Evolutionary conservation across 2,888 invertebrate genomes (phyloP).

Genomic region (Celastrina argiolus): DNA sequence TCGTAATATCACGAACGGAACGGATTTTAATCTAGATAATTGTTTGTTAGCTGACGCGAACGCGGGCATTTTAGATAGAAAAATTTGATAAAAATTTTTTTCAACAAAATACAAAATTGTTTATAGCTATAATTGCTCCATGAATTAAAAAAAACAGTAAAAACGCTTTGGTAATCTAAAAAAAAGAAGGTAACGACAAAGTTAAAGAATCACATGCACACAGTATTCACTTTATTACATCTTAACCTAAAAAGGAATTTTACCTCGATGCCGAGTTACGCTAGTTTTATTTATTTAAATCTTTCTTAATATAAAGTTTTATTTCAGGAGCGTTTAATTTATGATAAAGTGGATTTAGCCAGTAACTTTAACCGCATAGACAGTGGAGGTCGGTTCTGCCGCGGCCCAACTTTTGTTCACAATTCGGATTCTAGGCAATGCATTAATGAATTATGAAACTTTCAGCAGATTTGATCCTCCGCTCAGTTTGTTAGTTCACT

Average conservation of each 20-base stretch:
- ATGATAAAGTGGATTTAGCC: neutral
- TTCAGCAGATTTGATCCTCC: neutral
- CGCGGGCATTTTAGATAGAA: too few species aligned
- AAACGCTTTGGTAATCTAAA: neutral
- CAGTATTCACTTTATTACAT: neutral
- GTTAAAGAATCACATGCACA: neutral
- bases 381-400: neutral
- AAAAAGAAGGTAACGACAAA: neutral
- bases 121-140: too few species aligned
- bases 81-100: too few species aligned
- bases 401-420: neutral
- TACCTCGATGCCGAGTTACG: neutral
- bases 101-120: too few species aligned
- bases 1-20: too few species aligned
- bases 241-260: neutral
- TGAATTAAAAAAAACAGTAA: too few species aligned
- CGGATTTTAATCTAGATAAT: too few species aligned
- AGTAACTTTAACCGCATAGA: neutral
- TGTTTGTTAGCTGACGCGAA: too few species aligned
- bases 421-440: neutral
- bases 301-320: neutral
- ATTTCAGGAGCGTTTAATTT: neutral
- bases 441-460: constrained; percentile 4
- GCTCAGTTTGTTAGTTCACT: neutral
- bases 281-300: neutral